These are phyloP conservation scores for Catharus bicknelli DNA, from an alignment of 2,113 vertebrate species.

Conservation along the genomic window DNA sequence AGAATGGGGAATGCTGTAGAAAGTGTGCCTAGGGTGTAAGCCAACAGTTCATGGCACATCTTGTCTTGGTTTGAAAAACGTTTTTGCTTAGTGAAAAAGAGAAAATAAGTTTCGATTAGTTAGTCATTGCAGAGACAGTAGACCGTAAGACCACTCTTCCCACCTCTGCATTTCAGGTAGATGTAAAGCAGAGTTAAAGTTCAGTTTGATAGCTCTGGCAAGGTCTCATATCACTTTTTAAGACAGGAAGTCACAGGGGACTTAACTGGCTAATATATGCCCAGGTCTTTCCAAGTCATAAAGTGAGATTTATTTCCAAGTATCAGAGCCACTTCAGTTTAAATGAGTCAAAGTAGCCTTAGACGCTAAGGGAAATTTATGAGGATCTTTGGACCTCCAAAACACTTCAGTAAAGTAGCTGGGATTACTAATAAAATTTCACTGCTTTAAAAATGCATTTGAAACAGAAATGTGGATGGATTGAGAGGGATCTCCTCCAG, in stretches of 20 bases:
- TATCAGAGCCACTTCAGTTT: background rate
- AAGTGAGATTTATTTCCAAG: constrained; percentile 6
- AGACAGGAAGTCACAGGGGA: background rate
- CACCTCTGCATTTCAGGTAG: background rate
- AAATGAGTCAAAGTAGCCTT: background rate
- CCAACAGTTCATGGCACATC: background rate
- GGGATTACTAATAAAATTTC: constrained; percentile 7
- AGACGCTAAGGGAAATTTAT: background rate
- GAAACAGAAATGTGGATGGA: background rate
- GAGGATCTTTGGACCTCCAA: background rate
- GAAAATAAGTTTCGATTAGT: background rate
- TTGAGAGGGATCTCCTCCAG: background rate
- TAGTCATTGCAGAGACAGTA: background rate
- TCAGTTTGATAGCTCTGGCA: background rate
- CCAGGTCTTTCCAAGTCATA: background rate
- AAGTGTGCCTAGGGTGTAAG: background rate
- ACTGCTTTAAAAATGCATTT: background rate
- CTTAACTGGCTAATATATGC: background rate
- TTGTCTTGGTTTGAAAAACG: background rate
- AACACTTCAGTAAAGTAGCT: background rate
- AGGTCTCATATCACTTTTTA: background rate
- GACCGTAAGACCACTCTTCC: background rate
- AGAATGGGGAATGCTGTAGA: background rate
- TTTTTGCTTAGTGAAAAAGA: background rate
- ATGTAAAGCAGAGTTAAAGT: background rate